A percentile compares a stretch with the other conserved stretches of the same genome.
These are phyloP conservation scores for Cecidostiba fungosa DNA, from an alignment of 2,888 invertebrate genomes.

Conservation along the genomic window DNA sequence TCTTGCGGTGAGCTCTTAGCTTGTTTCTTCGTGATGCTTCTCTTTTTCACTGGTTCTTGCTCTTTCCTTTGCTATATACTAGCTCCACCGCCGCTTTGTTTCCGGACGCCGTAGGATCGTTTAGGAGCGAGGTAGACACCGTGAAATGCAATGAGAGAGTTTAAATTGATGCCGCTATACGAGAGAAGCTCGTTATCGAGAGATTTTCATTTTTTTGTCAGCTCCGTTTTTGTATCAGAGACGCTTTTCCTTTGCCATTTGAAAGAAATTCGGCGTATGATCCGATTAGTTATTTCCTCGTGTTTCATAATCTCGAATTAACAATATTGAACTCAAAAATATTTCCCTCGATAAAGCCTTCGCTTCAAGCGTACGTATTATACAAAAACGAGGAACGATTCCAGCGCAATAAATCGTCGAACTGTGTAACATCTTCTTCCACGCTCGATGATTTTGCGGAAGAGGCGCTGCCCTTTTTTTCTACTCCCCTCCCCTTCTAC, in stretches of 20 bases:
- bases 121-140: neutral
- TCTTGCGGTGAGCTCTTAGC: slow-evolving; percentile 40
- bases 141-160: neutral
- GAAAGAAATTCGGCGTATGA: too few relatives aligned
- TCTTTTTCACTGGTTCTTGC: neutral
- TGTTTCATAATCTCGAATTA: too few relatives aligned
- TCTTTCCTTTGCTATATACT: slow-evolving; percentile 4
- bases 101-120: neutral
- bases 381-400: neutral
- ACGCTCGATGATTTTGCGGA: slow-evolving; percentile 50
- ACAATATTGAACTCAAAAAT: too few relatives aligned
- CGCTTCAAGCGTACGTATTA: neutral
- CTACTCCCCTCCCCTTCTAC: neutral
- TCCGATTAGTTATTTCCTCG: too few relatives aligned
- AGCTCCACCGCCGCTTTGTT: neutral
- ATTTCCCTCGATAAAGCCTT: slow-evolving; percentile 7
- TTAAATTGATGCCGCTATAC: neutral
- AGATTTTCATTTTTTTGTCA: neutral
- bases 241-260: too few relatives aligned
- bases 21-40: neutral
- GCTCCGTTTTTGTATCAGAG: neutral
- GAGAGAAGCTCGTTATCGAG: slow-evolving; percentile 4
- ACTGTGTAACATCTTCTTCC: slow-evolving; percentile 37
- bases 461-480: slow-evolving; percentile 21
- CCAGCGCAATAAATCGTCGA: slow-evolving; percentile 37